These are phyloP conservation scores for Dryoscopus gambensis DNA, from an alignment of 2,113 vertebrate species.

Conservation along the genomic window DNA sequence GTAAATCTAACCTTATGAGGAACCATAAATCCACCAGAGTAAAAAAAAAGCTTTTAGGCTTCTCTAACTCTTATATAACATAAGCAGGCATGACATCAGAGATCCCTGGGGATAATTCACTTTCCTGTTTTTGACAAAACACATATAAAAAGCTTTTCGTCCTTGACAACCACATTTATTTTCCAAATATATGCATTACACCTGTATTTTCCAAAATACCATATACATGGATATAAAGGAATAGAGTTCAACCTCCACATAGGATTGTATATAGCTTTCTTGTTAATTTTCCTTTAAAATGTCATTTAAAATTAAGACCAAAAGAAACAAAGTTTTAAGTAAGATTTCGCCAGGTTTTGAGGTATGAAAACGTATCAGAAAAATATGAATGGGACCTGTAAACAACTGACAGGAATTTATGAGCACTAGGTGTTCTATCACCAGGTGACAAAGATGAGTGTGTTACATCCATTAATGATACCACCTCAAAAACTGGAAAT, in stretches of 20 bases:
- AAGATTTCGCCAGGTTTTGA: not conserved
- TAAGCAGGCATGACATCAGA: not conserved
- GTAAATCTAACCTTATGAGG: not conserved
- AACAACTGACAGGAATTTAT: not conserved
- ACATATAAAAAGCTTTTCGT: not conserved
- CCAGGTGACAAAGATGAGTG: not conserved
- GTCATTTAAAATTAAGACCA: not conserved
- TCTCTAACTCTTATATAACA: not conserved
- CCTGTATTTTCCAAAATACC: not conserved
- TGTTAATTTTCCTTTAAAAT: not conserved
- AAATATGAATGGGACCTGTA: not conserved
- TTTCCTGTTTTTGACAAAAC: not conserved
- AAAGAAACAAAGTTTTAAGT: not conserved
- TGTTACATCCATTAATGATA: not conserved
- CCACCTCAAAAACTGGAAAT: not conserved
- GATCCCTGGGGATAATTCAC: not conserved
- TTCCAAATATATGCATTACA: not conserved
- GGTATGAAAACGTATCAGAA: not conserved
- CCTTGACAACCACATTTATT: not conserved
- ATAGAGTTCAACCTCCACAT: not conserved
- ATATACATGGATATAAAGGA: not conserved
- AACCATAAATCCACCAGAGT: not conserved
- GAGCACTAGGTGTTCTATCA: not conserved
- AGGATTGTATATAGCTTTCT: not conserved
- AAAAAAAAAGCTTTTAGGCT: not conserved